Conservation (phyloP, 2,113 vertebrate species). For the Bambusicola thoracicus region DNA sequence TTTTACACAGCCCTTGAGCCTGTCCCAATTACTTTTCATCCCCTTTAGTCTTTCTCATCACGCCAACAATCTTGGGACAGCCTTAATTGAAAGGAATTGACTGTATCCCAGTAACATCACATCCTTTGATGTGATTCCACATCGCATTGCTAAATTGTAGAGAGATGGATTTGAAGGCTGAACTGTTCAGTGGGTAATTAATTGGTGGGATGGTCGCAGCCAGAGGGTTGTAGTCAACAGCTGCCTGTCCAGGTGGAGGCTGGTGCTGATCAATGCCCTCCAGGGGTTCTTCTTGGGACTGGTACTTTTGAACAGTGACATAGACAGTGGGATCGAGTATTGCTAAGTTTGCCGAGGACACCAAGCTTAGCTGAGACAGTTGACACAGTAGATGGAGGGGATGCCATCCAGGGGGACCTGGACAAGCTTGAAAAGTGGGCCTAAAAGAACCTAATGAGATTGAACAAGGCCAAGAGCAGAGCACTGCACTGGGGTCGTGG, state of each 20-base stretch:
- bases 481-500: no score
- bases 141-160: background rate
- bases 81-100: background rate
- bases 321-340: background rate
- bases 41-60: background rate
- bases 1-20: conserved; percentile 23
- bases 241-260: background rate
- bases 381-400: background rate
- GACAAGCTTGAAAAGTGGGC: background rate
- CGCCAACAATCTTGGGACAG: background rate
- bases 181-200: background rate
- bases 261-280: background rate
- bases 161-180: background rate
- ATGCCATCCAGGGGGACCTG: background rate
- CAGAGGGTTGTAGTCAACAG: background rate
- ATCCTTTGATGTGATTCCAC: background rate
- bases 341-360: background rate
- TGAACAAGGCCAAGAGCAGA: background rate
- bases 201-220: background rate
- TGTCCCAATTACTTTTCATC: background rate
- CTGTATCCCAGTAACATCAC: background rate
- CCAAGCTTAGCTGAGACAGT: background rate
- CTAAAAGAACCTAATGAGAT: background rate
- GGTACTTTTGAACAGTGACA: background rate
- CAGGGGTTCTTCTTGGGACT: background rate